phyloP scores from a whole-genome alignment of 2,113 vertebrate genomes.

The Urocolius indicus region DNA sequence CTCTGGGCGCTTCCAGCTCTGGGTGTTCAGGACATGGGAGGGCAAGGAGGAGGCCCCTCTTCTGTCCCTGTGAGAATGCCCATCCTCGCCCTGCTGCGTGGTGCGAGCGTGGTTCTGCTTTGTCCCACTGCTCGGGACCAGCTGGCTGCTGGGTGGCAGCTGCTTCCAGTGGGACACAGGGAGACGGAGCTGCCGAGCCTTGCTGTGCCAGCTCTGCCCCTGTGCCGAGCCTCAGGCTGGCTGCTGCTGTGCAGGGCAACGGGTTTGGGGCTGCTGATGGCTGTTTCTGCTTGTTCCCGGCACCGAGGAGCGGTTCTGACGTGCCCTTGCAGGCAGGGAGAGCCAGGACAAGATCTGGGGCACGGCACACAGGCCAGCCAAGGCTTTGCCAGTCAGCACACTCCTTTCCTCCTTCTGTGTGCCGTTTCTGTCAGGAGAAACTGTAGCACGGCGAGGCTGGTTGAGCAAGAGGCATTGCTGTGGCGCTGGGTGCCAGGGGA shows the following conservation, averaged over 20 bases:
- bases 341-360: accelerated
- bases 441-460: neutral
- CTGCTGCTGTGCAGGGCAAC: neutral
- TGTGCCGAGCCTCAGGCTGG: accelerated
- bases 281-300: neutral
- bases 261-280: neutral
- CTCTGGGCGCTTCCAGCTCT: accelerated
- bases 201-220: neutral
- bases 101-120: neutral
- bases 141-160: neutral
- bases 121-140: neutral
- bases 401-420: neutral
- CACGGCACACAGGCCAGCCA: accelerated
- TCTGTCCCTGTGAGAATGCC: neutral
- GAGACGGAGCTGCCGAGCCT: neutral
- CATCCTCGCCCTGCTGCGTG: accelerated
- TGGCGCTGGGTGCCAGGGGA: neutral
- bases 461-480: accelerated
- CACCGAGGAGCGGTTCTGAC: accelerated
- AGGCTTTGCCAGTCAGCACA: neutral
- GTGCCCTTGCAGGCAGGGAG: neutral
- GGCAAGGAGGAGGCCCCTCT: neutral
- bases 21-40: neutral
- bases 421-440: neutral
- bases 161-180: accelerated